Percentiles rank a stretch among this genome's conserved stretches.
These are phyloP conservation scores for Chironomus tentans DNA, from an alignment of 2,888 invertebrate species.

Conservation along the genomic window DNA sequence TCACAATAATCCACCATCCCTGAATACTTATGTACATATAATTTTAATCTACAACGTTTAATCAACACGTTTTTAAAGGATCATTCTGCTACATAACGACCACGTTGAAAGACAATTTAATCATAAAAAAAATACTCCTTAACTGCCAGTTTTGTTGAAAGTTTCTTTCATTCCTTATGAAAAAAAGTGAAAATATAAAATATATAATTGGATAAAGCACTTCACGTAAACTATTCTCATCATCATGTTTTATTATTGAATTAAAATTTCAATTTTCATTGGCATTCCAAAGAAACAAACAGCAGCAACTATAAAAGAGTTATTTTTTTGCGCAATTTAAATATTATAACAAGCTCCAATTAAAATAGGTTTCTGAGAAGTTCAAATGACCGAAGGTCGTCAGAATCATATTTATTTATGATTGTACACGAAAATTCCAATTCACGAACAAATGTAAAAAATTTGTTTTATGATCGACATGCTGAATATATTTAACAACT, in stretches of 20 bases:
- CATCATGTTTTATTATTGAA: background rate
- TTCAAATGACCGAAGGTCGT: background rate
- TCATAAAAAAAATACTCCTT: background rate
- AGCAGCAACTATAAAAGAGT: background rate
- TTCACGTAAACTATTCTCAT: background rate
- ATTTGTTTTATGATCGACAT: background rate
- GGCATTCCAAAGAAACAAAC: background rate
- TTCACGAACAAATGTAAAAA: background rate
- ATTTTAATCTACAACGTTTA: too few relatives aligned
- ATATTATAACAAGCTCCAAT: conserved; percentile 20
- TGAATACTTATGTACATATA: too few relatives aligned
- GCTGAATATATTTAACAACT: background rate
- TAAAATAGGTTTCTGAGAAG: background rate
- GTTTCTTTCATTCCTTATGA: background rate
- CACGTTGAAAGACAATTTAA: background rate
- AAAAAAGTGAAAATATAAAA: background rate
- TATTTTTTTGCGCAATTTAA: conserved; percentile 17
- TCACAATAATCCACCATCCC: too few relatives aligned
- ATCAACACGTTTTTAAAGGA: too few relatives aligned
- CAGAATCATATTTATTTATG: background rate
- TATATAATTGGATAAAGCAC: too few relatives aligned
- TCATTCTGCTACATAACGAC: too few relatives aligned
- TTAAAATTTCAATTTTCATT: background rate
- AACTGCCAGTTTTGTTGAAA: background rate
- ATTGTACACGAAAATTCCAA: background rate